These are phyloP conservation scores for Agrypnus murinus DNA, from an alignment of 2,888 invertebrate genomes.

Conservation along the genomic window DNA sequence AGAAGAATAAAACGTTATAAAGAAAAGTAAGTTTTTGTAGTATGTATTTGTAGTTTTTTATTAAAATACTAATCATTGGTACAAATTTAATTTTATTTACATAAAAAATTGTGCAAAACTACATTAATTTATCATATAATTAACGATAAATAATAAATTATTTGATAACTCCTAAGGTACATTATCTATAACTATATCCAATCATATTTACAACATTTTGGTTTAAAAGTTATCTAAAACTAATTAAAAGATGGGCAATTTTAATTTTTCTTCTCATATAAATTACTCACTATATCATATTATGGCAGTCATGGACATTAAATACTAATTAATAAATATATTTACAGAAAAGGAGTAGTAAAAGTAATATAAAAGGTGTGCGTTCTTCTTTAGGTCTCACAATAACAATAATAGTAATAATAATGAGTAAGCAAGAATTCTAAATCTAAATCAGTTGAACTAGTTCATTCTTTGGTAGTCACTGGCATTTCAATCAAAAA, in stretches of 20 bases:
- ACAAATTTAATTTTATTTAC: conserved; percentile 62
- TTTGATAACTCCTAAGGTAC: conserved; percentile 33
- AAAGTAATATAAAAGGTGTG: too few relatives aligned
- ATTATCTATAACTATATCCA: conserved; percentile 36
- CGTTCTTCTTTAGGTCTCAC: conserved; percentile 37
- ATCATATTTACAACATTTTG: conserved; percentile 42
- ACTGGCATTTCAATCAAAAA: conserved; percentile 59
- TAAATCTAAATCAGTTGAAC: conserved; percentile 57
- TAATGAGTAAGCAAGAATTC: conserved; percentile 37
- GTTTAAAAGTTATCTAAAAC: conserved; percentile 32
- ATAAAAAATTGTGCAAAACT: conserved; percentile 58
- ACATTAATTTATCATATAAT: conserved; percentile 31
- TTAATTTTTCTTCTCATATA: neutral
- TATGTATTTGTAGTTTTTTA: conserved; percentile 53
- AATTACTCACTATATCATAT: conserved; percentile 31
- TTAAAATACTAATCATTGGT: conserved; percentile 65
- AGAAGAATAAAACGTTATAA: too few relatives aligned
- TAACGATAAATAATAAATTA: conserved; percentile 46
- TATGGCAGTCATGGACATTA: conserved; percentile 46
- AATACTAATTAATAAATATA: conserved; percentile 49
- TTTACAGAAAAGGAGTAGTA: conserved; percentile 46
- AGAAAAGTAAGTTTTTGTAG: too few relatives aligned
- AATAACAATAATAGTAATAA: too few relatives aligned
- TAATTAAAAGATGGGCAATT: conserved; percentile 13
- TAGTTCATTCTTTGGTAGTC: conserved; percentile 66